These are phyloP conservation scores for Isichthys henryi DNA, from an alignment of 2,113 vertebrate species.

Conservation along the genomic window DNA sequence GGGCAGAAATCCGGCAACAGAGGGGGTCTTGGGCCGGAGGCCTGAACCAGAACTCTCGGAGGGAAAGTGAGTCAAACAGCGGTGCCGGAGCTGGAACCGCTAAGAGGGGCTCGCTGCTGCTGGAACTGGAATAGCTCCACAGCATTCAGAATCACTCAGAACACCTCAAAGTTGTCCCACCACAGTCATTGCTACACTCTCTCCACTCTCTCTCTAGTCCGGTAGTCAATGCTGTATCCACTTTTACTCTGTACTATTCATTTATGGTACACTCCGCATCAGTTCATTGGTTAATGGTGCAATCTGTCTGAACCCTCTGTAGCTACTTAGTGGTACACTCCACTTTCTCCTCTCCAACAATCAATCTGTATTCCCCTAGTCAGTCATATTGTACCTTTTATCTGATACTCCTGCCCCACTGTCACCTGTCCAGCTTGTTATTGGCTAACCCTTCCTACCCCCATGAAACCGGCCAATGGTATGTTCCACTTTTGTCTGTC, in stretches of 20 bases:
- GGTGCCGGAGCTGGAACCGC: not conserved
- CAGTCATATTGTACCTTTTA: not conserved
- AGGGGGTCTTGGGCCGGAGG: constrained; percentile 95
- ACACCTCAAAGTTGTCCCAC: not conserved
- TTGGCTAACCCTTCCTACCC: not conserved
- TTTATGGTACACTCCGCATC: not conserved
- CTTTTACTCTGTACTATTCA: not conserved
- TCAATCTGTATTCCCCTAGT: not conserved
- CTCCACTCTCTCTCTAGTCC: not conserved
- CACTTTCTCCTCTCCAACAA: not conserved
- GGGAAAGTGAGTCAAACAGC: constrained; percentile 73
- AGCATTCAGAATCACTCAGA: not conserved
- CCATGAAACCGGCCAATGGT: not conserved
- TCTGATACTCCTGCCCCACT: not conserved
- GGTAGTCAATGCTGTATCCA: not conserved
- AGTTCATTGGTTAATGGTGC: not conserved
- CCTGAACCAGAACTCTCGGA: constrained; percentile 81
- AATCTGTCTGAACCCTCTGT: not conserved
- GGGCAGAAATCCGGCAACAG: constrained; percentile 95
- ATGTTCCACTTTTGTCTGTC: not conserved
- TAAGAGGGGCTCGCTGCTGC: not conserved
- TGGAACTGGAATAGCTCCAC: not conserved
- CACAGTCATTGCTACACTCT: not conserved
- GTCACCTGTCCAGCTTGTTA: not conserved
- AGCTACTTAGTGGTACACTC: not conserved